A percentile compares a stretch with the other conserved stretches of the same genome.
Conservation (phyloP, 2,888 invertebrate genomes). For the Heterodera filipjevi region DNA sequence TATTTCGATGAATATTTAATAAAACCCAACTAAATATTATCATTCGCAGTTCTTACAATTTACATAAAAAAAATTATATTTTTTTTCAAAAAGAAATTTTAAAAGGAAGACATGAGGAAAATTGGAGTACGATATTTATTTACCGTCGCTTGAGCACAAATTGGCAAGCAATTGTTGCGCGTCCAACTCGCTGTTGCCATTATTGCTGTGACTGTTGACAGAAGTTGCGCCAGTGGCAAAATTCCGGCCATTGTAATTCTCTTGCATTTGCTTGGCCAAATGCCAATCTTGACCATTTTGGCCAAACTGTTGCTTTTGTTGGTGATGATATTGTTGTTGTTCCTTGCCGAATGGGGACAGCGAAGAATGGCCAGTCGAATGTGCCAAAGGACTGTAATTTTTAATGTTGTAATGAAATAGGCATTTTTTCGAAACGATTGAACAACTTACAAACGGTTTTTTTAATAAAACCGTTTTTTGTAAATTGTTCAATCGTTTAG, state of each 20-base stretch:
- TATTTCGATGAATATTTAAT: no score
- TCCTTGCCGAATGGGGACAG: neutral
- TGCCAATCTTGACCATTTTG: neutral
- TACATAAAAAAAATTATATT: no score
- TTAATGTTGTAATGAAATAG: no score
- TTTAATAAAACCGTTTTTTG: no score
- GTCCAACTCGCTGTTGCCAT: conserved; percentile 17
- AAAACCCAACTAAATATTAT: no score
- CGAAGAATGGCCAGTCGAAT: neutral
- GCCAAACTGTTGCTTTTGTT: neutral
- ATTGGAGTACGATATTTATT: neutral
- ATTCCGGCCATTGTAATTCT: neutral
- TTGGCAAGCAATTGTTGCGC: conserved; percentile 20
- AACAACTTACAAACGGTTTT: no score
- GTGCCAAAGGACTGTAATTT: neutral
- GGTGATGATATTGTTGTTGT: neutral
- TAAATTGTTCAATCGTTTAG: no score
- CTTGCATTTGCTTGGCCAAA: neutral
- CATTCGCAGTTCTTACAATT: no score
- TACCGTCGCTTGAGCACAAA: conserved; percentile 29
- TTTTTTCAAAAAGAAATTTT: no score
- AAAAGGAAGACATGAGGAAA: no score
- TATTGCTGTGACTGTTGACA: neutral
- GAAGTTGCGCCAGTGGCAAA: neutral
- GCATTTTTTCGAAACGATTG: no score